Evolutionary conservation across 2,797 vertebrate species (phyloP).

Genomic region (Oreochromis mossambicus): DNA sequence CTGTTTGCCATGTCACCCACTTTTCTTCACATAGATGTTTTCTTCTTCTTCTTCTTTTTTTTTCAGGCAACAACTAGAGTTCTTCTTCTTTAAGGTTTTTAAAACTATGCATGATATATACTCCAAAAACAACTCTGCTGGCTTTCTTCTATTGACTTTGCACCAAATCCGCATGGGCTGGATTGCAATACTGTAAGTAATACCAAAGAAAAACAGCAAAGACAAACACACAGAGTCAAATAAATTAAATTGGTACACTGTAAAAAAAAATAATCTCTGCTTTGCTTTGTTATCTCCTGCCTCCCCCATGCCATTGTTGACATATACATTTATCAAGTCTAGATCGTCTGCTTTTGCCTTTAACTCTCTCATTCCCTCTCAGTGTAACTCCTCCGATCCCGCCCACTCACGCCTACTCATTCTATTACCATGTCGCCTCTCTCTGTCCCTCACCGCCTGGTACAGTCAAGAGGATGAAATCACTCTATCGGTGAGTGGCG

Average conservation of each 20-base stretch:
- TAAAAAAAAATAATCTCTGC: neutral
- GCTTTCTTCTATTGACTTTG: neutral
- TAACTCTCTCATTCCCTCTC: constrained; percentile 20
- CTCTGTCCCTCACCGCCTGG: constrained; percentile 36
- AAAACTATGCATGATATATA: neutral
- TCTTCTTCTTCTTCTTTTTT: neutral
- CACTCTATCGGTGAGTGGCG: constrained; percentile 63
- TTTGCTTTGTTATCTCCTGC: neutral
- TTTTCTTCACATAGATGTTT: neutral
- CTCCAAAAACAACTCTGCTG: neutral
- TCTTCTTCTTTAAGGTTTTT: neutral
- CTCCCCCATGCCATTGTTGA: neutral
- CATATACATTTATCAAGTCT: constrained; percentile 12
- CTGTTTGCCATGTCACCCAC: neutral
- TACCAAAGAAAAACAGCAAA: neutral
- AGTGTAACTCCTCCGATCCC: constrained; percentile 27
- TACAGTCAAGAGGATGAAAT: constrained; percentile 68
- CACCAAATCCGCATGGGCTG: neutral
- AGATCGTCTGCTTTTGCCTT: constrained; percentile 12
- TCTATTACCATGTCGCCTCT: constrained; percentile 22
- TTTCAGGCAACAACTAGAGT: neutral
- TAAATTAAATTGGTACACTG: neutral
- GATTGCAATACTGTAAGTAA: neutral
- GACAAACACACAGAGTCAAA: neutral
- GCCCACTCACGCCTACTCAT: constrained; percentile 37